Conservation (phyloP, 2,797 vertebrate species). For the Pteronotus mesoamericanus region DNA sequence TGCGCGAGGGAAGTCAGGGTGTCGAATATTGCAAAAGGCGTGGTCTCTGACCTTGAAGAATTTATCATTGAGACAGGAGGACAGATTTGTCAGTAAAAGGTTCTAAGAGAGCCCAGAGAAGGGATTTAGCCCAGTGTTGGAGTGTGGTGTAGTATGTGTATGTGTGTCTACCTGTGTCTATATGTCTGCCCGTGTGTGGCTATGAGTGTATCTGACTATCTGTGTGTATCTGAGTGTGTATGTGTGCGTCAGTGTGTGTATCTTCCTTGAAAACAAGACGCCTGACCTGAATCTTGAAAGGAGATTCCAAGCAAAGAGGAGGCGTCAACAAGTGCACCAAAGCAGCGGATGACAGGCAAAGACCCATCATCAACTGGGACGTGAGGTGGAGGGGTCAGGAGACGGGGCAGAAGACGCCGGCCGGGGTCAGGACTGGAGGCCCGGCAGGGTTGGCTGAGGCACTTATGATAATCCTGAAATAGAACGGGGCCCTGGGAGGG, state of each 20-base stretch:
- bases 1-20: background rate
- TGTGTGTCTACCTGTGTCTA: background rate
- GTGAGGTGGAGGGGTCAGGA: background rate
- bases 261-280: background rate
- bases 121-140: background rate
- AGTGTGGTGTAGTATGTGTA: background rate
- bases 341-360: background rate
- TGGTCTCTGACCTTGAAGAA: background rate
- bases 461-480: background rate
- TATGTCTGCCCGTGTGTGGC: background rate
- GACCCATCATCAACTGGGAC: background rate
- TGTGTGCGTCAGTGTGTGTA: background rate
- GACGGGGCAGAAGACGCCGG: background rate
- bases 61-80: background rate
- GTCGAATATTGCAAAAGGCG: background rate
- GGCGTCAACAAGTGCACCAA: background rate
- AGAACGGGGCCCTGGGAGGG: background rate
- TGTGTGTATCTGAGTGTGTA: background rate
- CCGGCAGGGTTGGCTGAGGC: background rate
- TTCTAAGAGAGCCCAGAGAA: background rate
- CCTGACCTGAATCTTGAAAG: background rate
- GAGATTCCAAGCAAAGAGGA: background rate
- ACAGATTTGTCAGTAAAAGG: background rate
- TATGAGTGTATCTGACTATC: background rate
- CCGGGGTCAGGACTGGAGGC: background rate